Conservation (phyloP, 2,113 vertebrate species). For the Platycercus adscitus region DNA sequence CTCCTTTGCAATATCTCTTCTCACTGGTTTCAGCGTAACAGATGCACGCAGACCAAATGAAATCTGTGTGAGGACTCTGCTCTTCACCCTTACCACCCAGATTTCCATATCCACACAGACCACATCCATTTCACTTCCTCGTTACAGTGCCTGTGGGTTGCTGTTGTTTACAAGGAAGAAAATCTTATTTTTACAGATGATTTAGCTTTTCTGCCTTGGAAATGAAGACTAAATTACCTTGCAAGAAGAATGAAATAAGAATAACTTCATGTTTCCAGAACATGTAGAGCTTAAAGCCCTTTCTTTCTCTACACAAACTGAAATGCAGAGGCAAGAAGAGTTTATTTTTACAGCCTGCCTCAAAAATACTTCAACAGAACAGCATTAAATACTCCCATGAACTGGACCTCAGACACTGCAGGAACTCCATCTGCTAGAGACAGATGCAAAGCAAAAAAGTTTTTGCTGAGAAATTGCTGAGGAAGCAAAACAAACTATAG, state of each 20-base stretch:
- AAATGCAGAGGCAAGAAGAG: background rate
- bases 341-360: conserved; percentile 12
- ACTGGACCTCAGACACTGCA: background rate
- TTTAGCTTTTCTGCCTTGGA: background rate
- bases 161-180: background rate
- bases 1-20: background rate
- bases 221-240: conserved; percentile 6
- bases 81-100: background rate
- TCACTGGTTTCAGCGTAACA: background rate
- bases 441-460: background rate
- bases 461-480: background rate
- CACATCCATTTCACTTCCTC: background rate
- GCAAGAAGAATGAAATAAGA: background rate
- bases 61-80: background rate
- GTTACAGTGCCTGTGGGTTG: background rate
- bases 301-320: background rate
- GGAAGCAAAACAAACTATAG: background rate
- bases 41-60: background rate
- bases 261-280: background rate
- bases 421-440: conserved; percentile 4
- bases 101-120: background rate
- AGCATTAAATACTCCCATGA: background rate
- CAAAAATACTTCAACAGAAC: background rate
- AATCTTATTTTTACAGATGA: conserved; percentile 23
- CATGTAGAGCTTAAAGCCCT: background rate